Conservation (phyloP, 1,140 invertebrate genomes). For the Aphis gossypii region DNA sequence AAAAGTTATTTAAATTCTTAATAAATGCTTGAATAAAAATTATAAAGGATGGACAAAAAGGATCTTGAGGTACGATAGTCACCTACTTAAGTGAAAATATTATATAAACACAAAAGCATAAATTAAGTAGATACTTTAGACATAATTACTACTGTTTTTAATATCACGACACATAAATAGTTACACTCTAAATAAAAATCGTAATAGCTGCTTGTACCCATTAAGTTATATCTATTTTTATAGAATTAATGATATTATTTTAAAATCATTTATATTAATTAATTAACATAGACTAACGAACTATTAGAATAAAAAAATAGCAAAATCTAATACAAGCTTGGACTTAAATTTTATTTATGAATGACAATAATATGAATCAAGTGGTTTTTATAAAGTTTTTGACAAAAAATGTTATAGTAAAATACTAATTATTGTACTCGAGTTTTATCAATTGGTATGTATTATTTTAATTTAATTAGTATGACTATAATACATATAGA, state of each 20-base stretch:
- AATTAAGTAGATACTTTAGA: neutral
- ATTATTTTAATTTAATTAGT: neutral
- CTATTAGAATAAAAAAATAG: neutral
- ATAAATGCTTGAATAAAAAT: conserved; percentile 6
- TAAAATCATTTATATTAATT: neutral
- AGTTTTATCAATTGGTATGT: neutral
- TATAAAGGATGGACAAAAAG: neutral
- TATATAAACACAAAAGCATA: neutral
- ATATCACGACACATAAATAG: neutral
- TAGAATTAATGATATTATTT: neutral
- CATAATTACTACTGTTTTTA: neutral
- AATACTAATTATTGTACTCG: neutral
- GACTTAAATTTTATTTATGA: neutral
- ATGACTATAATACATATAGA: neutral
- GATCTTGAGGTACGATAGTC: neutral
- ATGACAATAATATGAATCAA: neutral
- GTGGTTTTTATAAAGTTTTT: neutral
- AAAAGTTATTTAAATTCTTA: conserved; percentile 19
- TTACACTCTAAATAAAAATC: neutral
- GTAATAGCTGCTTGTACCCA: neutral
- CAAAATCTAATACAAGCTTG: neutral
- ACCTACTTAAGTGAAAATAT: neutral
- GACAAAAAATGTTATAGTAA: neutral
- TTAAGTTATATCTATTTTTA: neutral
- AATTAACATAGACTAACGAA: neutral